phyloP scores from a whole-genome alignment of 92 coral and sea anemone species.

The Hydrozoanthus gracilis region DNA sequence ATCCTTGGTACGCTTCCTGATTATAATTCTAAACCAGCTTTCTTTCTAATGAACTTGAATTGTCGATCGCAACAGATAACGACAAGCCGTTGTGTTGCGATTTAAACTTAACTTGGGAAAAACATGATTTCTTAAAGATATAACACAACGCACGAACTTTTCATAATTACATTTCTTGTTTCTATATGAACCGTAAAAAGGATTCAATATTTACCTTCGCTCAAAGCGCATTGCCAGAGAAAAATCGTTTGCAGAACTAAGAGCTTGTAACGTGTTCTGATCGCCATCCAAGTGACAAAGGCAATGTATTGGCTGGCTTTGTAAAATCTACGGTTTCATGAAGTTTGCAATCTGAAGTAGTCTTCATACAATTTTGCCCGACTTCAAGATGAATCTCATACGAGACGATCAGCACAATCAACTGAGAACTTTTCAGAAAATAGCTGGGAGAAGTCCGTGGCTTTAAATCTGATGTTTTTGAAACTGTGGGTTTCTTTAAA shows the following conservation, averaged over 20 bases:
- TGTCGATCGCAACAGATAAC: constrained; percentile 6
- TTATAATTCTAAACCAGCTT: neutral
- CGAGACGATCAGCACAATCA: neutral
- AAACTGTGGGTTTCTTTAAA: constrained; percentile 4
- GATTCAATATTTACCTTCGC: constrained; percentile 12
- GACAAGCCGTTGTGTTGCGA: neutral
- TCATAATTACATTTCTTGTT: neutral
- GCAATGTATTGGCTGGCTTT: constrained; percentile 14
- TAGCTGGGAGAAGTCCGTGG: neutral
- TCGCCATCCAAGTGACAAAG: constrained; percentile 24
- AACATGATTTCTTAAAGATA: neutral
- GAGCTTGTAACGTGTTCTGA: neutral
- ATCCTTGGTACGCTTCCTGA: neutral
- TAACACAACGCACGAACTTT: neutral
- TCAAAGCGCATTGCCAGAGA: neutral
- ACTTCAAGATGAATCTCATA: neutral
- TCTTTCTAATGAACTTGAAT: neutral
- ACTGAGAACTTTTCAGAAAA: neutral
- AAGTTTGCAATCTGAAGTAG: constrained; percentile 7
- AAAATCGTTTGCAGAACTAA: constrained; percentile 18
- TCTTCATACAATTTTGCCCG: constrained; percentile 2
- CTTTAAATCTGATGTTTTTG: constrained; percentile 22
- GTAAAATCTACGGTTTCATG: constrained; percentile 10
- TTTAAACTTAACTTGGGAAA: neutral
- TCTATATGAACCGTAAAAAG: neutral